A percentile compares a stretch with the other conserved stretches of the same genome.
Conservation (phyloP, 2,113 vertebrate species). For the Myiozetetes cayanensis region DNA sequence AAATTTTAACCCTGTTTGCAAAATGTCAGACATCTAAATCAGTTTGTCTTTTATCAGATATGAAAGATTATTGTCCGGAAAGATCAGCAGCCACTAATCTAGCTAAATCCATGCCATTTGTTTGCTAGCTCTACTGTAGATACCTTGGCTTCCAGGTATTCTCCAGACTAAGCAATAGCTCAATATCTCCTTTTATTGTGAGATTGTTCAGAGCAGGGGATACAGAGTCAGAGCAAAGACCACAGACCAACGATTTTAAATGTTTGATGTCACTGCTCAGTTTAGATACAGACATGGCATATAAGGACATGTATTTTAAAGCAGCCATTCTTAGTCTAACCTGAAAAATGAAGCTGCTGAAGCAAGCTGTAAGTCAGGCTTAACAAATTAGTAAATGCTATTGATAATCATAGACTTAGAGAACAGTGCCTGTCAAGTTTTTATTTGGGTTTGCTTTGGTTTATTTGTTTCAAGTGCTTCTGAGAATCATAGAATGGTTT, state of each 20-base stretch:
- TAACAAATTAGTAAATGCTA: neutral
- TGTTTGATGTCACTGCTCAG: neutral
- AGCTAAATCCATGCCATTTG: neutral
- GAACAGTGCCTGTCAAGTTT: neutral
- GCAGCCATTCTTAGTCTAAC: neutral
- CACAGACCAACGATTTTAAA: neutral
- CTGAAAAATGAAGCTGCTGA: neutral
- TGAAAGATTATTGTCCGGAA: neutral
- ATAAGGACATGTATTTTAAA: neutral
- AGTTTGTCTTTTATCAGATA: neutral
- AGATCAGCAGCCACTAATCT: neutral
- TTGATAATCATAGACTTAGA: neutral
- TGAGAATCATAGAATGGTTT: neutral
- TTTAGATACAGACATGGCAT: neutral
- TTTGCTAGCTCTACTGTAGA: neutral
- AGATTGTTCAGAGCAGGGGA: neutral
- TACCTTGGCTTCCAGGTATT: neutral
- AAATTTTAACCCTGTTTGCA: constrained; percentile 29
- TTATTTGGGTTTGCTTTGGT: neutral
- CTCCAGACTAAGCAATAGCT: neutral
- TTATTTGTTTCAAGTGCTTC: neutral
- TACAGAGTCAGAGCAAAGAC: neutral
- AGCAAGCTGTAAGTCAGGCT: neutral
- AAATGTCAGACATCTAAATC: constrained; percentile 21
- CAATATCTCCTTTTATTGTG: neutral